Percentiles rank a stretch among this genome's conserved stretches.
Conservation (phyloP, 2,797 vertebrate genomes). For the Octomys mimax region DNA sequence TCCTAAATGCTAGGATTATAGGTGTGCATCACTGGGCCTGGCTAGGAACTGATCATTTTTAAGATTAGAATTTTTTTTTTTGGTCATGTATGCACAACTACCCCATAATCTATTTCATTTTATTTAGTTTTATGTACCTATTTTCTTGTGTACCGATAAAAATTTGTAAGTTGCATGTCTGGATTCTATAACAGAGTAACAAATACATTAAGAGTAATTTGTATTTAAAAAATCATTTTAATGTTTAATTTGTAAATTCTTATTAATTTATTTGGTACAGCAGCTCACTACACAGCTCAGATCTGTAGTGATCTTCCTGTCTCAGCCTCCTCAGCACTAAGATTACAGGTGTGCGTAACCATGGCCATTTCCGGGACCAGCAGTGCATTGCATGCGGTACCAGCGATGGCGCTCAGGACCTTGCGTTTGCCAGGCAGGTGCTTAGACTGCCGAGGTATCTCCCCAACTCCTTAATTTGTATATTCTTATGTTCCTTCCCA, state of each 20-base stretch:
- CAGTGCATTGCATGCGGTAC: too few relatives aligned
- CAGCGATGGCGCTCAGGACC: too few relatives aligned
- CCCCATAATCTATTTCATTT: background rate
- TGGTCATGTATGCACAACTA: background rate
- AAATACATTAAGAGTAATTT: conserved; percentile 42
- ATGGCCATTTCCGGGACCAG: too few relatives aligned
- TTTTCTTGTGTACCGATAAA: background rate
- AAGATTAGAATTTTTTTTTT: conserved; percentile 11
- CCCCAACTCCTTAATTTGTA: too few relatives aligned
- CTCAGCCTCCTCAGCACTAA: too few relatives aligned
- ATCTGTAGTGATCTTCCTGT: too few relatives aligned
- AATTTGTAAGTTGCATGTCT: background rate
- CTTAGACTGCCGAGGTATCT: too few relatives aligned
- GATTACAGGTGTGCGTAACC: too few relatives aligned
- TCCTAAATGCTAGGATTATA: background rate
- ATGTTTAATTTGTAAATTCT: conserved; percentile 37
- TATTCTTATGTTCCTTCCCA: background rate
- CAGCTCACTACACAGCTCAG: too few relatives aligned
- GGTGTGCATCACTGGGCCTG: background rate
- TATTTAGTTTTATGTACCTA: conserved; percentile 30
- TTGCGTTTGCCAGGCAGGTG: too few relatives aligned
- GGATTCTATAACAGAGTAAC: conserved; percentile 17
- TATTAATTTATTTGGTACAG: background rate
- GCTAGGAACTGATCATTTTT: background rate
- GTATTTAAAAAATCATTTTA: conserved; percentile 54